Evolutionary conservation across 2,797 vertebrate genomes (phyloP).

Genomic region (Takifugu ocellatus): DNA sequence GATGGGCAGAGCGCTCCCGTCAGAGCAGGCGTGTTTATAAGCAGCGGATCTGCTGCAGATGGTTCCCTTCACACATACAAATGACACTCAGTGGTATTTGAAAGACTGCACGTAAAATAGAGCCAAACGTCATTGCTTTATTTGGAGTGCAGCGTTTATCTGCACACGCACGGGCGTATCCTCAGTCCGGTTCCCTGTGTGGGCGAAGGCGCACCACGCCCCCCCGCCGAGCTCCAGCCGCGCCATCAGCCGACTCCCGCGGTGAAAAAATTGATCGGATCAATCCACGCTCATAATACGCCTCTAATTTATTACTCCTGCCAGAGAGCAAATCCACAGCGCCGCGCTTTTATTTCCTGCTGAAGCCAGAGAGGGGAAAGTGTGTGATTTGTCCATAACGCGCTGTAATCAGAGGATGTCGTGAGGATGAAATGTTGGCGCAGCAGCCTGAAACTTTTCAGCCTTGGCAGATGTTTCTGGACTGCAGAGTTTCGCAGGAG

Average conservation of each 20-base stretch:
- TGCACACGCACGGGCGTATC: conserved; percentile 2
- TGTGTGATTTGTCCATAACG: not conserved
- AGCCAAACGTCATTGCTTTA: not conserved
- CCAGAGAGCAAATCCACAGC: conserved; percentile 35
- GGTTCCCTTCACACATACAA: conserved; percentile 22
- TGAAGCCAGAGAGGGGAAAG: conserved; percentile 20
- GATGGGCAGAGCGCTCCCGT: conserved; percentile 20
- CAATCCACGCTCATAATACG: conserved; percentile 59
- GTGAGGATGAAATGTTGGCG: conserved; percentile 36
- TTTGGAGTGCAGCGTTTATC: conserved; percentile 18
- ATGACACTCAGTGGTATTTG: conserved; percentile 11
- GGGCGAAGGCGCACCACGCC: conserved; percentile 40
- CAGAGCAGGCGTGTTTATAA: conserved; percentile 28
- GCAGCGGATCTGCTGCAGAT: conserved; percentile 16
- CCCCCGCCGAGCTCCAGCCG: conserved; percentile 43
- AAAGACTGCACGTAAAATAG: conserved; percentile 9
- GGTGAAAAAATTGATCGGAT: conserved; percentile 63
- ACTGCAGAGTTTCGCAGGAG: conserved; percentile 22
- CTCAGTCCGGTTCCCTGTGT: conserved; percentile 10
- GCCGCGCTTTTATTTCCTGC: conserved; percentile 30
- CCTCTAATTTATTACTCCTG: conserved; percentile 55
- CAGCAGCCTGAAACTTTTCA: conserved; percentile 21
- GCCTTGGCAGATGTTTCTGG: conserved; percentile 23
- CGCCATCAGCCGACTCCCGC: conserved; percentile 52
- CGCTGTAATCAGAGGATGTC: conserved; percentile 38